A percentile compares a stretch with the other conserved stretches of the same genome.
phyloP scores from a whole-genome alignment of 1,140 invertebrate genomes.

The Nebria ingens region DNA sequence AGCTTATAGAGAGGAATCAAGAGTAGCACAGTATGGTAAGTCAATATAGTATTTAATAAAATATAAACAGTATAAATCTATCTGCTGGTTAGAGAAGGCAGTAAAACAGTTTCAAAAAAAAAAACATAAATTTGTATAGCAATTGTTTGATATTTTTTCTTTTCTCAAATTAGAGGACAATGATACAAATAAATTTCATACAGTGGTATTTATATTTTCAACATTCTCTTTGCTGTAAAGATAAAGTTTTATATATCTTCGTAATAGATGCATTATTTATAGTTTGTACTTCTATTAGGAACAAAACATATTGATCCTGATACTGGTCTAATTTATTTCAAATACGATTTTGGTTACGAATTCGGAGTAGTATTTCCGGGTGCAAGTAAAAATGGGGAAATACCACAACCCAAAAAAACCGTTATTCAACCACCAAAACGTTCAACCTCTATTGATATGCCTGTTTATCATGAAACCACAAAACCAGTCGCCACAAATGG shows the following conservation, averaged over 20 bases:
- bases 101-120: not conserved
- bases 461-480: slow-evolving; percentile 49
- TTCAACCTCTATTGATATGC: slow-evolving; percentile 46
- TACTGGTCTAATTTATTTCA: slow-evolving; percentile 69
- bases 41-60: slow-evolving; percentile 18
- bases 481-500: slow-evolving; percentile 19
- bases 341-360: slow-evolving; percentile 75
- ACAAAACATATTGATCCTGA: slow-evolving; percentile 67
- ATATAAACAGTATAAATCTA: not conserved
- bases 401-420: slow-evolving; percentile 30
- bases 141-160: not conserved
- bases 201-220: not conserved
- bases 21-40: slow-evolving; percentile 60
- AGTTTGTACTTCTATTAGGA: slow-evolving; percentile 30
- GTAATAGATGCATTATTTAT: not conserved
- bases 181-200: no score
- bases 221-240: no score
- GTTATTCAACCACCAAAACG: slow-evolving; percentile 40
- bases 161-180: no score
- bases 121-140: not conserved
- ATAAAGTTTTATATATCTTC: not conserved
- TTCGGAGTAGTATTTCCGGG: slow-evolving; percentile 64
- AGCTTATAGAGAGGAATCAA: slow-evolving; percentile 57
- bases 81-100: not conserved
- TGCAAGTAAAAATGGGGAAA: slow-evolving; percentile 47